Evolutionary conservation across 2,888 invertebrate species (phyloP).

Genomic region (Corbicula japonica): DNA sequence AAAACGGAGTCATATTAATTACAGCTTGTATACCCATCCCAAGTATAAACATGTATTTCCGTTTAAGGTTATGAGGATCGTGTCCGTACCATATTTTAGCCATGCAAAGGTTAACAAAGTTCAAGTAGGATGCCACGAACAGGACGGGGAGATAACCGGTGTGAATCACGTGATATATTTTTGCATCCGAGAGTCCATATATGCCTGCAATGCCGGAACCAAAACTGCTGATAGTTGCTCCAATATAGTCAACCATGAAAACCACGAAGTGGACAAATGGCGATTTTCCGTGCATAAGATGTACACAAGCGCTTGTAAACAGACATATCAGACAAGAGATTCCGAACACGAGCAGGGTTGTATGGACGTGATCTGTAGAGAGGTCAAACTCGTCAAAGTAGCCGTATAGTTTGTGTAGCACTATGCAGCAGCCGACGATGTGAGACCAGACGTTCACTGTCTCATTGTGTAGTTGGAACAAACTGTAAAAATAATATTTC

Average conservation of each 20-base stretch:
- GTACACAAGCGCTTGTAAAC: slow-evolving; percentile 63
- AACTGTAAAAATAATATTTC: slow-evolving; percentile 76
- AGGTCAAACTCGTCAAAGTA: slow-evolving; percentile 74
- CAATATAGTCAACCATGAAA: slow-evolving; percentile 72
- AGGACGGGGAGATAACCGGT: slow-evolving; percentile 52
- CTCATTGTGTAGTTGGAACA: slow-evolving; percentile 82
- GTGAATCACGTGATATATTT: slow-evolving; percentile 46
- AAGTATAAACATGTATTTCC: slow-evolving; percentile 67
- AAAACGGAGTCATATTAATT: slow-evolving; percentile 58
- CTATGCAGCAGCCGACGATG: slow-evolving; percentile 67
- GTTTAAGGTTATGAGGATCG: slow-evolving; percentile 65
- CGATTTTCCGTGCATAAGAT: slow-evolving; percentile 69
- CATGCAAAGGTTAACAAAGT: slow-evolving; percentile 61
- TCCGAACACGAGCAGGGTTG: slow-evolving; percentile 69
- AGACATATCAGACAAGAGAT: slow-evolving; percentile 61
- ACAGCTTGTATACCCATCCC: slow-evolving; percentile 59
- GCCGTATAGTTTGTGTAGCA: slow-evolving; percentile 63
- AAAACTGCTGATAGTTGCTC: slow-evolving; percentile 64
- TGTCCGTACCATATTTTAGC: slow-evolving; percentile 68
- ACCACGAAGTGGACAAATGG: slow-evolving; percentile 66
- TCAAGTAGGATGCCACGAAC: slow-evolving; percentile 56
- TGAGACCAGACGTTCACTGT: slow-evolving; percentile 82
- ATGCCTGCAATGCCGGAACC: slow-evolving; percentile 64
- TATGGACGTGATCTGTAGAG: slow-evolving; percentile 70
- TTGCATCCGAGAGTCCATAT: slow-evolving; percentile 60